Evolutionary conservation across 2,888 invertebrate genomes (phyloP).

Genomic region (Troides helena): DNA sequence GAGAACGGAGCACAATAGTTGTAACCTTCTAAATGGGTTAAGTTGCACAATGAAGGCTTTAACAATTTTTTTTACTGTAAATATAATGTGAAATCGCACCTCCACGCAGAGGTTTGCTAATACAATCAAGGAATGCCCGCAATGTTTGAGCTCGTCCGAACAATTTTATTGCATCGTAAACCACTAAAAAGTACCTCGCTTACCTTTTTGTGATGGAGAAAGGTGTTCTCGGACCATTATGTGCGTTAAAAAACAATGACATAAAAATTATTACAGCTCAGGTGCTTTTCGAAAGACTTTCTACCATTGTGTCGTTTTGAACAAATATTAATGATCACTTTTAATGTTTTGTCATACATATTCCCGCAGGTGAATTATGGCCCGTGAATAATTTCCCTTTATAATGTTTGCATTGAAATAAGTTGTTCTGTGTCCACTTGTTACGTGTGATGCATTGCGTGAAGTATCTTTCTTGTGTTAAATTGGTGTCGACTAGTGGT

Average conservation of each 20-base stretch:
- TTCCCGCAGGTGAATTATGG: slow-evolving; percentile 58
- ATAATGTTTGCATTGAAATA: slow-evolving; percentile 40
- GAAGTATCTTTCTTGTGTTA: slow-evolving; percentile 38
- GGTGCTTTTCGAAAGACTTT: slow-evolving; percentile 72
- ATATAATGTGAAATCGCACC: slow-evolving; percentile 40
- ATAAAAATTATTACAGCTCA: slow-evolving; percentile 68
- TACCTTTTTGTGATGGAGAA: slow-evolving; percentile 60
- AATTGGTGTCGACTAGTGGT: neutral
- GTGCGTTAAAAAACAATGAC: slow-evolving; percentile 63
- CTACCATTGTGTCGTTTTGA: slow-evolving; percentile 57
- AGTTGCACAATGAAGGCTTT: slow-evolving; percentile 42
- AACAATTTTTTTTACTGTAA: slow-evolving; percentile 35
- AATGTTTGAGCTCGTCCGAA: slow-evolving; percentile 74
- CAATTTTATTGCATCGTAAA: slow-evolving; percentile 74
- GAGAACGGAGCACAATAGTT: slow-evolving; percentile 48
- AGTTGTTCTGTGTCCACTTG: slow-evolving; percentile 36
- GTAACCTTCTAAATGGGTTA: slow-evolving; percentile 61
- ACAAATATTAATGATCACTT: slow-evolving; percentile 61
- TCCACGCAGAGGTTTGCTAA: slow-evolving; percentile 44
- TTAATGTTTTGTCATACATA: slow-evolving; percentile 50
- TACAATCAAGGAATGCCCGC: slow-evolving; percentile 61
- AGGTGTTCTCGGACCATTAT: slow-evolving; percentile 67
- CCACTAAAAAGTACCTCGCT: slow-evolving; percentile 74
- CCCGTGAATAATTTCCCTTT: slow-evolving; percentile 30
- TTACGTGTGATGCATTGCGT: slow-evolving; percentile 34